Base-by-base conservation (phyloP, 30 jellyfish, hydroid and myxozoan species). In the Catostylus mosaicus region DNA sequence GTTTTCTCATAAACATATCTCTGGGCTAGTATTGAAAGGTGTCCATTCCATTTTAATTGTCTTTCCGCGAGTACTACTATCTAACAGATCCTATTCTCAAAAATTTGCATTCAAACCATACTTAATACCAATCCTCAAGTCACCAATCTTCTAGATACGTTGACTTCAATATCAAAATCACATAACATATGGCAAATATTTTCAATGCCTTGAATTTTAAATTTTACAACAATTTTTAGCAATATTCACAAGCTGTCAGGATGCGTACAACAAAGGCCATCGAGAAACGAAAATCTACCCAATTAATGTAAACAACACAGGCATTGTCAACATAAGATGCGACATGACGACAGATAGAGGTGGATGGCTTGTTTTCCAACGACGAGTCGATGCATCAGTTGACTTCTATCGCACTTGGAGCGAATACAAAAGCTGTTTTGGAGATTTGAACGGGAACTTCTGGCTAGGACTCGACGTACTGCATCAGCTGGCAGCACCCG, bases 281-380 rank as follows among this genome's bases (percentile, higher is more conserved):
- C 63, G 11, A 48, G 20, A 8, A 4, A 48, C 63, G 1, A 27
- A 16, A 2, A 4, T 3, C 27, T 48, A 48, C 63, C 63, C 63
- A 48, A 16, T 48, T 16, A 4, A 8, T 9, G 63, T 48, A 48
- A 23, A 23, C 63, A 16, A 6, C 20, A 16, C 20, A 23, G 63
- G 63, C 1, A 4, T 48, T 48, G 24, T 48, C 1, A 48, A 48
- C 24, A 16, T 48, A 9, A 6, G 63, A 16, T 77, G 88, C 30
- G 88, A 77, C 40, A 77, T 77, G 88, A 37, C 29, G 26, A 77
- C 88, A 31, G 79, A 77, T 45, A 67, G 60, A 19, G 68, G 73
- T 31, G 72, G 79, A 23, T 77, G 88, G 88, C 59, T 62, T 26
- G 79, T 77, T 64, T 22, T 77, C n/a, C 88, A 77, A 77, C 73